A percentile compares a stretch with the other conserved stretches of the same genome.
Conservation (phyloP, 1,140 invertebrate genomes). For the Myzus persicae region DNA sequence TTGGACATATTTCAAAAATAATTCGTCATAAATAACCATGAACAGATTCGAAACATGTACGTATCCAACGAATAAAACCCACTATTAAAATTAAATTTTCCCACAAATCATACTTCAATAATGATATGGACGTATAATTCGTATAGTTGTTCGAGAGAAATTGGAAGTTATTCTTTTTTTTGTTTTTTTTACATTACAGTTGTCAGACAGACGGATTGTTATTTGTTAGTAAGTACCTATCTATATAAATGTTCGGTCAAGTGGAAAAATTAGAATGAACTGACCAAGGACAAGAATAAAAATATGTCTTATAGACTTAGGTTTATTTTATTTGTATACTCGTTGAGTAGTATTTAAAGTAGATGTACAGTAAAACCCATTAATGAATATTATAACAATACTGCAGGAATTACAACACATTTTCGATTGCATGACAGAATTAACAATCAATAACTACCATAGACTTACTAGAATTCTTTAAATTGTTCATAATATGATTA, state of each 20-base stretch:
- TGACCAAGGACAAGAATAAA: constrained; percentile 28
- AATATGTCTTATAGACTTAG: not conserved
- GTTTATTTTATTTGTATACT: not conserved
- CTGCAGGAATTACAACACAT: not conserved
- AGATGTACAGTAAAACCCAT: not conserved
- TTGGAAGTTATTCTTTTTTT: constrained; percentile 25
- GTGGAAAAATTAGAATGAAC: constrained; percentile 31
- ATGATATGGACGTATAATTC: not conserved
- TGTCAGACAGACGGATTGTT: constrained; percentile 33
- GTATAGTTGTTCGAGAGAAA: not conserved
- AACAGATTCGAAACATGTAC: constrained; percentile 16
- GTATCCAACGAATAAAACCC: not conserved
- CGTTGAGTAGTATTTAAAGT: not conserved
- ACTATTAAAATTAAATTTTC: constrained; percentile 24
- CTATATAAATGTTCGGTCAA: not conserved
- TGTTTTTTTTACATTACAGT: not conserved
- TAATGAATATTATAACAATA: not conserved
- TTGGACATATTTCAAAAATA: constrained; percentile 43
- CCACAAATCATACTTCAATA: constrained; percentile 42
- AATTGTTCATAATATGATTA: too few relatives aligned
- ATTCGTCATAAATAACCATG: constrained; percentile 31
- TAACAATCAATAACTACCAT: not conserved
- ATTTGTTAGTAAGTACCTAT: not conserved
- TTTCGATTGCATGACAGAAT: not conserved
- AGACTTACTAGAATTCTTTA: too few relatives aligned